Conservation (phyloP, 2,113 vertebrate genomes). For the Stegostoma tigrinum region DNA sequence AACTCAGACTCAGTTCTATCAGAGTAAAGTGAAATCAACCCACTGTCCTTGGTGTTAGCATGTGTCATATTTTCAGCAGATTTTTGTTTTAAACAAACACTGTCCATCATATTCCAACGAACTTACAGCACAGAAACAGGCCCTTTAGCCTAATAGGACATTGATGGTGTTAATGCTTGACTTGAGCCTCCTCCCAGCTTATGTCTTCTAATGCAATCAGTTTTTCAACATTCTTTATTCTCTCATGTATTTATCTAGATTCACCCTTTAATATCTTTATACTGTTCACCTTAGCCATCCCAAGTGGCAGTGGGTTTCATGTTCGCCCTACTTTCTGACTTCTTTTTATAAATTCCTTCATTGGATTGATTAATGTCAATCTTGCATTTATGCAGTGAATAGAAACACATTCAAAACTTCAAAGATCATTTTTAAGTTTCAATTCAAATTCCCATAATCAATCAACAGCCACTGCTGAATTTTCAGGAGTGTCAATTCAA, state of each 20-base stretch:
- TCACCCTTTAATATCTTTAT: not conserved
- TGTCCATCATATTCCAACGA: not conserved
- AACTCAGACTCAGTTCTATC: not conserved
- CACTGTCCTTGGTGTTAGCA: not conserved
- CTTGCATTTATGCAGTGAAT: not conserved
- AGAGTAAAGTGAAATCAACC: not conserved
- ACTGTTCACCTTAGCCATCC: not conserved
- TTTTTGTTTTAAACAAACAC: not conserved
- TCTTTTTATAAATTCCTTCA: not conserved
- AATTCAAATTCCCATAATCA: not conserved
- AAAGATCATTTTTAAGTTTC: slow-evolving; percentile 10
- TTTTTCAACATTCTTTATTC: not conserved
- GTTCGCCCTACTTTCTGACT: not conserved
- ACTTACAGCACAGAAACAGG: not conserved
- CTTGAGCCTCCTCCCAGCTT: not conserved
- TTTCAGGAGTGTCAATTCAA: not conserved
- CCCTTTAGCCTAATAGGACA: not conserved
- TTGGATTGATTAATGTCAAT: not conserved
- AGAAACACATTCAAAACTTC: not conserved
- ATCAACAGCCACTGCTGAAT: not conserved
- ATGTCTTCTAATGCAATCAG: not conserved
- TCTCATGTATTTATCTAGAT: not conserved
- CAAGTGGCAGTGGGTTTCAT: not conserved
- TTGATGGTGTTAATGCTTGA: not conserved
- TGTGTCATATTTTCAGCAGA: not conserved